phyloP scores from a whole-genome alignment of 2,888 invertebrate genomes.

The Drosophila prostipennis region DNA sequence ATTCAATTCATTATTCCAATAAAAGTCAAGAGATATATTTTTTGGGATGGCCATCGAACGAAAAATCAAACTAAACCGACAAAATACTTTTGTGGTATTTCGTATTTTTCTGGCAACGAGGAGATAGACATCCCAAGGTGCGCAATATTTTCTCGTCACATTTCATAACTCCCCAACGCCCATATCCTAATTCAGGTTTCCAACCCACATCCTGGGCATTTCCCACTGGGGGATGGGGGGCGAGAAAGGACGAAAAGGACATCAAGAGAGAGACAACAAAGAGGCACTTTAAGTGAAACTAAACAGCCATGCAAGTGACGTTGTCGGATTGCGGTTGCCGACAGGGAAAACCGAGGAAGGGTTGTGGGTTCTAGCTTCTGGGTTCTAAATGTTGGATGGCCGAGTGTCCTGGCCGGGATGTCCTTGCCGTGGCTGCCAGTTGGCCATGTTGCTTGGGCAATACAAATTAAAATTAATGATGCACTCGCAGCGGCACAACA shows the following conservation, averaged over 20 bases:
- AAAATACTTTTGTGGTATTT: conserved; percentile 26
- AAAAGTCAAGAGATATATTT: conserved; percentile 18
- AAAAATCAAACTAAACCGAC: conserved; percentile 9
- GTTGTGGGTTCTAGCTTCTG: not conserved
- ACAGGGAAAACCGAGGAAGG: conserved; percentile 19
- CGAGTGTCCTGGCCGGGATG: conserved; percentile 52
- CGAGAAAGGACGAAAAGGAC: conserved; percentile 27
- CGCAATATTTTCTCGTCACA: conserved; percentile 13
- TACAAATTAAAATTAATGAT: conserved; percentile 80
- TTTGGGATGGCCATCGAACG: conserved; percentile 1
- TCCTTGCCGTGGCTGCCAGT: conserved; percentile 60
- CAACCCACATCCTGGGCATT: too few species aligned
- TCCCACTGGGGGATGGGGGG: too few species aligned
- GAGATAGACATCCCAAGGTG: conserved; percentile 9
- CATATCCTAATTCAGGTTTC: conserved; percentile 11
- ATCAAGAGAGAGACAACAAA: conserved; percentile 54
- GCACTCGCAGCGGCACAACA: conserved; percentile 67
- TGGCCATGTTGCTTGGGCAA: conserved; percentile 68
- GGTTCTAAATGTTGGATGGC: conserved; percentile 29
- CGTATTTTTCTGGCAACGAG: not conserved
- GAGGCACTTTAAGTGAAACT: conserved; percentile 77
- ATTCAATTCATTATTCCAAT: conserved; percentile 34
- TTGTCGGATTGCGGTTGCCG: conserved; percentile 68
- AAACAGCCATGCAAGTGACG: conserved; percentile 77
- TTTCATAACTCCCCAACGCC: conserved; percentile 24